These are phyloP conservation scores for Spongilla lacustris DNA, from an alignment of 37 sponge, comb jelly and placozoan species.

Conservation along the genomic window DNA sequence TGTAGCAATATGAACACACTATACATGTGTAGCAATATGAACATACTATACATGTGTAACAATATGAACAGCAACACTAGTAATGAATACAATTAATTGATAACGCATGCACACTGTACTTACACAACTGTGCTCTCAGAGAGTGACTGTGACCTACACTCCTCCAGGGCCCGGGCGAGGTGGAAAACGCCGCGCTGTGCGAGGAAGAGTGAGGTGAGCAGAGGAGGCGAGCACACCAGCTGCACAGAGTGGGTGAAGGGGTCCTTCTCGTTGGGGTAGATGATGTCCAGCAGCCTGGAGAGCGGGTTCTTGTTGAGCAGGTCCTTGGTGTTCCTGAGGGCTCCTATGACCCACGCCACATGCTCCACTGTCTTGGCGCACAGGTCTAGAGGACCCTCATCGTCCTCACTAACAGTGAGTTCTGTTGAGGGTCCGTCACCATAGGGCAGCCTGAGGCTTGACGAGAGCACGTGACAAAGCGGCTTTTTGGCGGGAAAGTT, in stretches of 20 bases:
- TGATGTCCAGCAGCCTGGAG: slow-evolving; percentile 14
- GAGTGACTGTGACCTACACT: neutral
- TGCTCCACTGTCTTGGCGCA: neutral
- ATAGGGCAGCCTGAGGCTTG: neutral
- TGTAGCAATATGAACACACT: no score
- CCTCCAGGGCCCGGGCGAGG: slow-evolving; percentile 27
- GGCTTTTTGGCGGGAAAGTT: slow-evolving; percentile 20
- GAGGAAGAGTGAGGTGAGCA: slow-evolving; percentile 15
- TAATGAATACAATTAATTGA: neutral
- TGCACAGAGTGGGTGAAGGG: neutral
- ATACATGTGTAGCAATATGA: no score
- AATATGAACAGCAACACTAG: neutral
- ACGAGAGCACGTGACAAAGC: neutral
- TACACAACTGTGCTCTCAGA: slow-evolving; percentile 32
- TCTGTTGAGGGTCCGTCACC: neutral
- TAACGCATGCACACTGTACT: slow-evolving; percentile 3
- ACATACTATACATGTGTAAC: no score
- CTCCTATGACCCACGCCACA: slow-evolving; percentile 19
- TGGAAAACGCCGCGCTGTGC: slow-evolving; percentile 26
- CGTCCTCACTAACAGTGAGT: neutral
- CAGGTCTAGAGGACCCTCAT: neutral
- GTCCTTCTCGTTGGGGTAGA: slow-evolving; percentile 10
- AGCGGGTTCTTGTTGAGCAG: slow-evolving; percentile 32
- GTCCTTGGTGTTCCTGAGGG: slow-evolving; percentile 22
- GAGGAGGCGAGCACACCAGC: neutral